Base-by-base conservation (phyloP, 2,113 vertebrate genomes). In the Triplophysa rosa region DNA sequence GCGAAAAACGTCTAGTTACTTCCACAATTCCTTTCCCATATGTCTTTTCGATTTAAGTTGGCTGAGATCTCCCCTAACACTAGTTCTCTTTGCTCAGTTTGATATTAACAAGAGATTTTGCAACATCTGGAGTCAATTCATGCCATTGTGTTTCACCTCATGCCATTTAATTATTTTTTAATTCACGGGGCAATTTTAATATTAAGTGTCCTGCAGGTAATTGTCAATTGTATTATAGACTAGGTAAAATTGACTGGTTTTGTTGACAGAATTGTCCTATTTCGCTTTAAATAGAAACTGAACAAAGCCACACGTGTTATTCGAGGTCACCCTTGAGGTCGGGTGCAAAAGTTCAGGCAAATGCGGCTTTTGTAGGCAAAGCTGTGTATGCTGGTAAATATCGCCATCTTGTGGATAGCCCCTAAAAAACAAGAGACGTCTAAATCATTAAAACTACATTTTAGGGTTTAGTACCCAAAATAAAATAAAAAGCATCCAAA, bases 21-120 rank as follows among this genome's bases (percentile, higher is more conserved):
- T 78, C 58, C 79, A 85, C 71, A 88, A 87, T 90, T 91, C 80
- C 68, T 80, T 91, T 90, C 80, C 87, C 87, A 89, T 86, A 90
- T 88, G 89, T 87, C 80, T 64, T 33, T 67, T 59, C 77, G 78
- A 70, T 84, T 90, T 61, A 75, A 45, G 64, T 72, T 85, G 85
- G 64, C 7, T 17, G 73, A 79, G 86, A 77, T 59, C 47, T 24
- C 54, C 73, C 79, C 12, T 77, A 78, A 77, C 80, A 67, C 85
- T 83, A 84, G 66, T 29, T 76, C 80, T 54, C 79, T 82, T 65
- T 83, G 62, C 54, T 65, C 63, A 10, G 54, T 52, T 67, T 47
- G 33, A 37, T 37, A 37, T 37, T 37, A 37, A 37, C 33, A 37
- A 7, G 33, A 37, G 33, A 37, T 52, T 71, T 80, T 82, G 79